A percentile compares a stretch with the other conserved stretches of the same genome.
These are phyloP conservation scores for Parthenolecanium corni DNA, from an alignment of 2,888 invertebrate genomes.

Conservation along the genomic window DNA sequence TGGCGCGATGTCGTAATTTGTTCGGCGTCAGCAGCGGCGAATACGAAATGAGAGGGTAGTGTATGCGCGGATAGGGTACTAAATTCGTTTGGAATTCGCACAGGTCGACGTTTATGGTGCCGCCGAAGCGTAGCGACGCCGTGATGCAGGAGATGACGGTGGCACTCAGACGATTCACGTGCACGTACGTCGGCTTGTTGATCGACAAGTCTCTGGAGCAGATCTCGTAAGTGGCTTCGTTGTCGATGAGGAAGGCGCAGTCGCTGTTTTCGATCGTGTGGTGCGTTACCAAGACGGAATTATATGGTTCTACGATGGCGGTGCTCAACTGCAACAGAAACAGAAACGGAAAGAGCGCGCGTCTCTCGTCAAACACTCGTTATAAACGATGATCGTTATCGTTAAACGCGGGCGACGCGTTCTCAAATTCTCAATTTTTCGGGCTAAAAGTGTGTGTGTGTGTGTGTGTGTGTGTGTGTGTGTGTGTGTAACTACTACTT, in stretches of 20 bases:
- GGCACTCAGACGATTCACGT: slow-evolving; percentile 70
- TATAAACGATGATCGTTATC: neutral
- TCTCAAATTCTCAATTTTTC: too few relatives aligned
- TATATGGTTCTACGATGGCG: slow-evolving; percentile 89
- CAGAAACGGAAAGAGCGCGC: neutral
- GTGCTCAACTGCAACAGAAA: slow-evolving; percentile 57
- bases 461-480: too few relatives aligned
- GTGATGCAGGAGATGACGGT: slow-evolving; percentile 60
- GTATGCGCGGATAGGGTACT: slow-evolving; percentile 85
- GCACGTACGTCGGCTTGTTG: slow-evolving; percentile 69
- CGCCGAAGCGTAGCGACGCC: slow-evolving; percentile 74
- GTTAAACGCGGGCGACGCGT: too few relatives aligned
- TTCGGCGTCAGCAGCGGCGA: slow-evolving; percentile 61
- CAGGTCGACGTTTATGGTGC: slow-evolving; percentile 55
- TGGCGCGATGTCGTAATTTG: slow-evolving; percentile 61
- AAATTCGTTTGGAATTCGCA: slow-evolving; percentile 58
- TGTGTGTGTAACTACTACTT: too few relatives aligned
- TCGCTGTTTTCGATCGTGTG: slow-evolving; percentile 76
- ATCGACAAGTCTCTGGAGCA: slow-evolving; percentile 74
- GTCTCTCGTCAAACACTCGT: neutral
- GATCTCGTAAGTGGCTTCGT: slow-evolving; percentile 90
- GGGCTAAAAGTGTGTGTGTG: too few relatives aligned
- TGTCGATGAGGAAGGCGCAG: slow-evolving; percentile 90
- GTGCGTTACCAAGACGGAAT: slow-evolving; percentile 81
- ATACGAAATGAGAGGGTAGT: slow-evolving; percentile 67